Percentiles rank a stretch among this genome's conserved stretches.
These are phyloP conservation scores for Cassiopea xamachana DNA, from an alignment of 30 jellyfish, hydroid and myxozoan genomes.

Conservation along the genomic window DNA sequence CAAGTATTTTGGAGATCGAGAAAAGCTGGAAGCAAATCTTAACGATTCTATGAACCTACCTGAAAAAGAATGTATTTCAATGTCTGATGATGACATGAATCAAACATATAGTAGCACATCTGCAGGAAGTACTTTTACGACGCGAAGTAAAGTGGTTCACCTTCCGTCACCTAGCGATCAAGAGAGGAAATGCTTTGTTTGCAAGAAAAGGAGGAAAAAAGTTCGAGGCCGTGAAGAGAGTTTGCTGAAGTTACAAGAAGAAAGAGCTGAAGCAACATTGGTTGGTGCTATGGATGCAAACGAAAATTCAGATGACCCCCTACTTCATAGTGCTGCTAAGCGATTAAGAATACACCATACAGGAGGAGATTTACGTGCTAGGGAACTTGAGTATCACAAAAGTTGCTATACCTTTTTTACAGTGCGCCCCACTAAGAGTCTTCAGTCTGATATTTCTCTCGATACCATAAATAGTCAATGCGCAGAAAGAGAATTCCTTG, in stretches of 20 bases:
- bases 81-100: slow-evolving; percentile 21
- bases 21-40: slow-evolving; percentile 10
- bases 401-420: slow-evolving; percentile 45
- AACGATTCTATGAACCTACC: slow-evolving; percentile 3
- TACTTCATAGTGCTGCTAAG: slow-evolving; percentile 15
- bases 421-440: slow-evolving; percentile 44
- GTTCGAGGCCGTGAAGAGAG: slow-evolving; percentile 40
- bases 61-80: slow-evolving; percentile 12
- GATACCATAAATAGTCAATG: slow-evolving; percentile 65
- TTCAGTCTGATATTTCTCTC: slow-evolving; percentile 36
- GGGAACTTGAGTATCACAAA: slow-evolving; percentile 62
- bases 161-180: slow-evolving; percentile 49
- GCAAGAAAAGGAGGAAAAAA: slow-evolving; percentile 8
- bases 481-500: slow-evolving; percentile 60
- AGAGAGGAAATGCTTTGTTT: slow-evolving; percentile 53
- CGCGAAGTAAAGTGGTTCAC: slow-evolving; percentile 42
- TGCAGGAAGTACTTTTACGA: slow-evolving; percentile 31
- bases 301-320: slow-evolving; percentile 59
- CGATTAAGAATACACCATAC: slow-evolving; percentile 40
- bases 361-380: slow-evolving; percentile 46
- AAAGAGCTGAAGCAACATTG: slow-evolving; percentile 55
- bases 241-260: slow-evolving; percentile 59
- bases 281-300: slow-evolving; percentile 52
- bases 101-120: slow-evolving; percentile 44
- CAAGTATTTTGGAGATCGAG: slow-evolving; percentile 30